A percentile compares a stretch with the other conserved stretches of the same genome.
These are phyloP conservation scores for Huso huso DNA, from an alignment of 2,797 vertebrate species.

Conservation along the genomic window DNA sequence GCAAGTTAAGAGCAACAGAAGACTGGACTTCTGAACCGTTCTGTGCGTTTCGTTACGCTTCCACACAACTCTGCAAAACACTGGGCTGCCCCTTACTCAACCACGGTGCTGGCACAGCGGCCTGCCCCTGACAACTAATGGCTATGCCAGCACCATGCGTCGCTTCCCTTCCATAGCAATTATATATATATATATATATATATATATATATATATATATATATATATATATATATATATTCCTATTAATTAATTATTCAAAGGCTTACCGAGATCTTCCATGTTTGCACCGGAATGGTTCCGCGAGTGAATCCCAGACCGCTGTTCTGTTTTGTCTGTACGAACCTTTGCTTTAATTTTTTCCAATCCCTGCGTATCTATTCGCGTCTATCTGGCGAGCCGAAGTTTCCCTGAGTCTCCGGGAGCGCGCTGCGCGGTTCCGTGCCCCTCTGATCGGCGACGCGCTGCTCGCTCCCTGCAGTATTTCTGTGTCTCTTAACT, in stretches of 20 bases:
- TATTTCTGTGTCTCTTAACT: neutral
- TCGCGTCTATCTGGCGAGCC: slow-evolving; percentile 5
- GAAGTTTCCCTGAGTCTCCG: slow-evolving; percentile 16
- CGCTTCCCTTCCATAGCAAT: no score
- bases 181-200: no score
- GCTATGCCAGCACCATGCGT: no score
- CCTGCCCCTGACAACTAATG: neutral
- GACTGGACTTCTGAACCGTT: no score
- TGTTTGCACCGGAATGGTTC: neutral
- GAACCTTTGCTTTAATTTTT: neutral
- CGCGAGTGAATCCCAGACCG: no score
- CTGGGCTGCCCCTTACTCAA: neutral
- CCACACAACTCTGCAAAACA: no score
- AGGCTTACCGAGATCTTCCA: slow-evolving; percentile 1
- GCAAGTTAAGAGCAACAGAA: no score
- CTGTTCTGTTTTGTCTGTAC: no score
- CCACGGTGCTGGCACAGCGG: neutral
- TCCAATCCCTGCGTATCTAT: neutral
- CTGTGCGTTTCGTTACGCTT: no score
- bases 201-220: no score
- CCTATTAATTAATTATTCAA: no score
- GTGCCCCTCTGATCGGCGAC: neutral
- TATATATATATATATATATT: no score
- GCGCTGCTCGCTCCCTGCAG: slow-evolving; percentile 9
- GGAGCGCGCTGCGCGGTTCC: slow-evolving; percentile 12